These are phyloP conservation scores for Chromoteleia sp. DNA, from an alignment of 2,888 invertebrate species.

Conservation along the genomic window DNA sequence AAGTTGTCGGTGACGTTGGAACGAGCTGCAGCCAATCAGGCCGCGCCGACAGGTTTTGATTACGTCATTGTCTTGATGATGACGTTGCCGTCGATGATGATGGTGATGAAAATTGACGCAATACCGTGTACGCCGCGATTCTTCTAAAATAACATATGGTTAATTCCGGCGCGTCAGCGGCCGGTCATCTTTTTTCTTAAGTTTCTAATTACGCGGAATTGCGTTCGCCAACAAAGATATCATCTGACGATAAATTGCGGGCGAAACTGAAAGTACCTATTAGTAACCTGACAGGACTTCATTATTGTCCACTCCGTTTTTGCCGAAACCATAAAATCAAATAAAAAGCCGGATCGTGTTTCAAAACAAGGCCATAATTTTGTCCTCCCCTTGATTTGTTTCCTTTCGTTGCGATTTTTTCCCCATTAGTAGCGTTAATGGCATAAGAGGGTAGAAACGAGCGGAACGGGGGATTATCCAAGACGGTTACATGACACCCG, in stretches of 20 bases:
- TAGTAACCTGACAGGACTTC: constrained; percentile 54
- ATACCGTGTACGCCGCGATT: neutral
- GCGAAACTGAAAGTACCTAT: constrained; percentile 45
- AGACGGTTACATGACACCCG: constrained; percentile 62
- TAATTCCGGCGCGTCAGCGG: neutral
- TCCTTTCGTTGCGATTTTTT: constrained; percentile 57
- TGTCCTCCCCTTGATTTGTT: constrained; percentile 48
- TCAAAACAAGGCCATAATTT: constrained; percentile 64
- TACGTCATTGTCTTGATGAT: constrained; percentile 53
- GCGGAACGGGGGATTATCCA: constrained; percentile 41
- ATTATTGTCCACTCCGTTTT: constrained; percentile 52
- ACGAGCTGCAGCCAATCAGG: constrained; percentile 40
- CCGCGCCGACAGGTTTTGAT: constrained; percentile 46
- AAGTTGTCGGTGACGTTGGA: constrained; percentile 36
- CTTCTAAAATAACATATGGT: constrained; percentile 27
- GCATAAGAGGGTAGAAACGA: constrained; percentile 49
- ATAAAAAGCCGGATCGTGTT: constrained; percentile 50
- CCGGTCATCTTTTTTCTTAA: constrained; percentile 1
- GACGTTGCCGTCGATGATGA: constrained; percentile 19
- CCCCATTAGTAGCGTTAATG: constrained; percentile 64
- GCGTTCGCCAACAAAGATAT: constrained; percentile 34
- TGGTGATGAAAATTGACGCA: constrained; percentile 43
- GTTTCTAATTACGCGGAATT: constrained; percentile 24
- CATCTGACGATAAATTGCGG: constrained; percentile 43
- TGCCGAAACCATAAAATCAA: constrained; percentile 55